Evolutionary conservation across 2,888 invertebrate species (phyloP).

Genomic region (Acleris laterana): DNA sequence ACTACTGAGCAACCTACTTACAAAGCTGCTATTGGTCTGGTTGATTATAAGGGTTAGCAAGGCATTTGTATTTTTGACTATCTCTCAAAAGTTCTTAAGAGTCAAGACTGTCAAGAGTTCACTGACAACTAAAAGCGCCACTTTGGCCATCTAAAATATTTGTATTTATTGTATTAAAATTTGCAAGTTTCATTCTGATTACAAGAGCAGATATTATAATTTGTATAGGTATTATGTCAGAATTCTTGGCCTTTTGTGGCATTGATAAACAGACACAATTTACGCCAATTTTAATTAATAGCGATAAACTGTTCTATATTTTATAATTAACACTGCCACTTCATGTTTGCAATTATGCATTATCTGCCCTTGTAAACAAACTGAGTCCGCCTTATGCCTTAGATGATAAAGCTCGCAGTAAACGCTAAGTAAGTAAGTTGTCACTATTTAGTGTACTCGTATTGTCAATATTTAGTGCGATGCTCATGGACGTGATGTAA

Average conservation of each 20-base stretch:
- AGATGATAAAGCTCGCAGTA: too few relatives aligned
- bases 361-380: background rate
- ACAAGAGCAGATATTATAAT: background rate
- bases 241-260: slow-evolving; percentile 7
- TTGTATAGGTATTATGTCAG: slow-evolving; percentile 3
- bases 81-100: too few relatives aligned
- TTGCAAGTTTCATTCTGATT: background rate
- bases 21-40: too few relatives aligned
- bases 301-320: slow-evolving; percentile 25
- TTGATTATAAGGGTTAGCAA: too few relatives aligned
- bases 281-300: slow-evolving; percentile 12
- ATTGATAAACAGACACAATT: slow-evolving; percentile 13
- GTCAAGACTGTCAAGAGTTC: too few relatives aligned
- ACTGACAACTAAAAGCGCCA: too few relatives aligned
- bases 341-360: background rate
- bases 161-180: too few relatives aligned
- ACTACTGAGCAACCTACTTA: too few relatives aligned
- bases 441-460: background rate
- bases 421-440: too few relatives aligned
- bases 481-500: background rate
- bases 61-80: too few relatives aligned
- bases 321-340: slow-evolving; percentile 16
- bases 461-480: background rate
- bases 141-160: too few relatives aligned
- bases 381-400: too few relatives aligned